These are phyloP conservation scores for Alca torda DNA, from an alignment of 2,797 vertebrate genomes.

Conservation along the genomic window DNA sequence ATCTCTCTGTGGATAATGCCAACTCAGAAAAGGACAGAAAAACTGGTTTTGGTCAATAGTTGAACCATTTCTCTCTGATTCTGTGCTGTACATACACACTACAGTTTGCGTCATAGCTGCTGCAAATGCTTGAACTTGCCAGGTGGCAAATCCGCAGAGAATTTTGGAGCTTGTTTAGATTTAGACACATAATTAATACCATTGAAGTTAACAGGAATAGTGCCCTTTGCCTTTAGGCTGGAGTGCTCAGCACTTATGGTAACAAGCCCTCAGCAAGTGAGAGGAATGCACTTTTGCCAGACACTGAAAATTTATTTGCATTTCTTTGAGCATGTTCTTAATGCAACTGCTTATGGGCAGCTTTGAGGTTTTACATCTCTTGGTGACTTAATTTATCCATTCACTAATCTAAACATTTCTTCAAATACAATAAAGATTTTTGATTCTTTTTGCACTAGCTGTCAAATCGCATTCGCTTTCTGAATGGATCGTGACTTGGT, in stretches of 20 bases:
- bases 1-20: neutral
- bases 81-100: neutral
- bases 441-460: neutral
- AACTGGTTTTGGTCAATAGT: neutral
- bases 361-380: neutral
- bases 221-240: neutral
- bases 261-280: neutral
- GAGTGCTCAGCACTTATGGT: neutral
- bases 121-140: neutral
- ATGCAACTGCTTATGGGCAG: neutral
- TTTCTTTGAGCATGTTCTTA: neutral
- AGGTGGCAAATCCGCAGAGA: neutral
- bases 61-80: neutral
- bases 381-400: neutral
- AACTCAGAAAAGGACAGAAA: neutral
- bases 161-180: neutral
- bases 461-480: neutral
- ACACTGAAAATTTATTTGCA: neutral
- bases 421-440: neutral
- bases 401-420: neutral
- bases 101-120: neutral
- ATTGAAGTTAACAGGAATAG: neutral
- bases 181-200: neutral
- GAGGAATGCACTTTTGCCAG: neutral
- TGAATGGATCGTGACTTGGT: neutral